A percentile compares a stretch with the other conserved stretches of the same genome.
phyloP scores from a whole-genome alignment of 1,140 invertebrate species.

The Catajapyx aquilonaris region DNA sequence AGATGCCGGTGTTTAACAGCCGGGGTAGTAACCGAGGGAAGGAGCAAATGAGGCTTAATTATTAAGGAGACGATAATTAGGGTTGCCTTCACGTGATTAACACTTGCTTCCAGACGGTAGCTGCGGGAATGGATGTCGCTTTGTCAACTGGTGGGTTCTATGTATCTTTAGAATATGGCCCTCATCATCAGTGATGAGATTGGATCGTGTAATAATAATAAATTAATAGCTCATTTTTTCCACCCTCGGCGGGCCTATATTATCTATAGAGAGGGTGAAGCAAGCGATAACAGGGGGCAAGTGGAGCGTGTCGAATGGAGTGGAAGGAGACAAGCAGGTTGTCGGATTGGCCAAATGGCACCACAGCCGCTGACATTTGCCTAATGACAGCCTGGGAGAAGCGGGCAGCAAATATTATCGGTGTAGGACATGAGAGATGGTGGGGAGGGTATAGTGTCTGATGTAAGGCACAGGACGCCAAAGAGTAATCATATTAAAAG shows the following conservation, averaged over 20 bases:
- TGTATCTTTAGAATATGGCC: background rate
- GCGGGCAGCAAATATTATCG: background rate
- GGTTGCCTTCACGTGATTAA: background rate
- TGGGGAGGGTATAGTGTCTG: conserved; percentile 1
- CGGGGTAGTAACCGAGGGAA: too few species aligned
- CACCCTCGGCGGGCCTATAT: background rate
- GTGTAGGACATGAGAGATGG: background rate
- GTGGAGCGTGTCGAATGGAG: background rate
- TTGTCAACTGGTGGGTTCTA: background rate
- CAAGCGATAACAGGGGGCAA: background rate
- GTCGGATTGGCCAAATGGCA: background rate
- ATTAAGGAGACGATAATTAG: background rate
- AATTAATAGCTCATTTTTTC: background rate
- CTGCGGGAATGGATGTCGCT: background rate
- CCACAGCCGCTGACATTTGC: conserved; percentile 2
- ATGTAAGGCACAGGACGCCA: conserved; percentile 4
- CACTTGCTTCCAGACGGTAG: too few species aligned
- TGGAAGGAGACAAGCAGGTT: background rate
- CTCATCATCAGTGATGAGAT: too few species aligned
- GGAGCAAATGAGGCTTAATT: background rate
- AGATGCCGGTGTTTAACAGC: too few species aligned
- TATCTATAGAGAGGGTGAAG: background rate
- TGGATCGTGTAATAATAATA: background rate
- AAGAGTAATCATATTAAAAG: conserved; percentile 17
- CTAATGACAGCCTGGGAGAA: background rate